A percentile compares a stretch with the other conserved stretches of the same genome.
These are phyloP conservation scores for Chrysogorgia sp. DNA, from an alignment of 92 coral and sea anemone species.

Conservation along the genomic window DNA sequence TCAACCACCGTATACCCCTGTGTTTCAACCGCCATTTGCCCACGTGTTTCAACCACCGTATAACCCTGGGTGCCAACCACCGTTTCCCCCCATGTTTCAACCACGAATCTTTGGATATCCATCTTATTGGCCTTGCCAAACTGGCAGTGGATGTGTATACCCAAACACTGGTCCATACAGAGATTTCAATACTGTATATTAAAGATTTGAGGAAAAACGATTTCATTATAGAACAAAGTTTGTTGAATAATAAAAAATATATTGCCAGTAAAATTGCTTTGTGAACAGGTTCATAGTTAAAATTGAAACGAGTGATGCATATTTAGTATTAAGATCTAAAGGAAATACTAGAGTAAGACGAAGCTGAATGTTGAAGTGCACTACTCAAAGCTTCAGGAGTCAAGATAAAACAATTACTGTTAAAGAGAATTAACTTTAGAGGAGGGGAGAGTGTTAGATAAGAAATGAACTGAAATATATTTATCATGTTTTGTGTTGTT, in stretches of 20 bases:
- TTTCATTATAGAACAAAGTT: too few relatives aligned
- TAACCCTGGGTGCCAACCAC: not conserved
- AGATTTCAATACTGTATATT: not conserved
- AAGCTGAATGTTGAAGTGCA: not conserved
- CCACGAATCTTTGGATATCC: not conserved
- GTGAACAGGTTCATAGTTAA: not conserved
- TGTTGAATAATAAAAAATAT: too few relatives aligned
- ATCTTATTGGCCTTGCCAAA: not conserved
- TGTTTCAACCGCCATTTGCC: slow-evolving; percentile 2
- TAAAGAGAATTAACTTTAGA: not conserved
- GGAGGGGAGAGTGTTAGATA: slow-evolving; percentile 3
- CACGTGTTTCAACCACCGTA: not conserved
- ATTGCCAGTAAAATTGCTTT: not conserved
- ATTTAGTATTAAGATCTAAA: not conserved
- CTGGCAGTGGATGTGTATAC: not conserved
- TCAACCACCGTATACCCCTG: not conserved
- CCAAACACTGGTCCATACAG: not conserved
- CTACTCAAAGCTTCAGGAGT: not conserved
- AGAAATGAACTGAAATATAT: too few relatives aligned
- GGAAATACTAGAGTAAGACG: not conserved
- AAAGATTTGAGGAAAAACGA: too few relatives aligned
- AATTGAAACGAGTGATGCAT: not conserved
- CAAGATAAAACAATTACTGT: not conserved
- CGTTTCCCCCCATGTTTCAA: not conserved
- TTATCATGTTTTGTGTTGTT: too few relatives aligned